phyloP scores from a whole-genome alignment of 92 coral and sea anemone genomes.

The Phenganax marumi region DNA sequence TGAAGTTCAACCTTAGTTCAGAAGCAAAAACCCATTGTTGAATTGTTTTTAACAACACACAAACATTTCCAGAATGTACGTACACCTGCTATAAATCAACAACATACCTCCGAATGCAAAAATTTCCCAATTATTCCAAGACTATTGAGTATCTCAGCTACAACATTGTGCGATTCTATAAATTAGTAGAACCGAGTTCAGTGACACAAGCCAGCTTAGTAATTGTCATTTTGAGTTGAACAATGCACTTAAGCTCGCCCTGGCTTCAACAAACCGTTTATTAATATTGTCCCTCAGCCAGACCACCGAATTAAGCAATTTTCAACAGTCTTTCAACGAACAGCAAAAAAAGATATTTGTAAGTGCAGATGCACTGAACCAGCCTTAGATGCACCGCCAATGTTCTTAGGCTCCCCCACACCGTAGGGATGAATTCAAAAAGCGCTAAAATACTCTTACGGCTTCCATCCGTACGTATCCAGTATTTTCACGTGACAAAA shows the following conservation, averaged over 20 bases:
- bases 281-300: too few species aligned
- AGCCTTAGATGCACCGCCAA: too few species aligned
- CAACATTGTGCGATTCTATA: slow-evolving; percentile 88
- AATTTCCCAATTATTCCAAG: slow-evolving; percentile 77
- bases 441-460: too few species aligned
- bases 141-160: slow-evolving; percentile 69
- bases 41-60: neutral
- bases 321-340: too few species aligned
- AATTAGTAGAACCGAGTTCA: neutral
- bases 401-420: too few species aligned
- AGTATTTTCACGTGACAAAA: too few species aligned
- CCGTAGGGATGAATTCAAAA: too few species aligned
- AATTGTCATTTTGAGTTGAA: neutral
- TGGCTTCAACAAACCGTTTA: too few species aligned
- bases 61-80: neutral
- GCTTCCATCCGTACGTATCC: too few species aligned
- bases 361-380: too few species aligned
- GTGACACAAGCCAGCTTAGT: neutral
- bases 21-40: neutral
- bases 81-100: neutral
- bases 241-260: neutral
- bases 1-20: slow-evolving; percentile 27
- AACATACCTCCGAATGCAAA: slow-evolving; percentile 67
- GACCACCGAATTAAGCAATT: too few species aligned
- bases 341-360: too few species aligned